Evolutionary conservation across 1,140 invertebrate genomes (phyloP).

Genomic region (Drosophila saltans): DNA sequence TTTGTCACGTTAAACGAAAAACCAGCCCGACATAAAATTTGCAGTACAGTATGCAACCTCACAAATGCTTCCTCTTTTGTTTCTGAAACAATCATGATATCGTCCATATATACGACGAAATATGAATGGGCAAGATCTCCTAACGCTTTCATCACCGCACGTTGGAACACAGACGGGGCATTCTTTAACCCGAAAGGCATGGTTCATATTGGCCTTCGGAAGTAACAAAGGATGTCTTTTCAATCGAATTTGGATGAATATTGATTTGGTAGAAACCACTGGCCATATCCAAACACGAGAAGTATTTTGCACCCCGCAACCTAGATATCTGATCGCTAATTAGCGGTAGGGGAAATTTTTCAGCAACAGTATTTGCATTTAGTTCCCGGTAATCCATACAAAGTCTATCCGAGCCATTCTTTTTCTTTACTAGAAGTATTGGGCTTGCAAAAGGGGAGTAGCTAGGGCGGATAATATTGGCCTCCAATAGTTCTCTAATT

Average conservation of each 20-base stretch:
- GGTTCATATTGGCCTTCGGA: neutral
- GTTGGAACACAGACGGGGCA: no score
- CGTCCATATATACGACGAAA: no score
- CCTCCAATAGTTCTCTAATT: no score
- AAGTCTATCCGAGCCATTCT: neutral
- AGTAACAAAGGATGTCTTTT: slow-evolving; percentile 1
- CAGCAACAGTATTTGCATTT: slow-evolving; percentile 6
- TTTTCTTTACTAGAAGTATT: slow-evolving; percentile 4
- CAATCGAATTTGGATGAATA: neutral
- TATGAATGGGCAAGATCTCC: no score
- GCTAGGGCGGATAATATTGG: neutral
- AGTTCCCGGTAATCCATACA: neutral
- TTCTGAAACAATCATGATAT: no score
- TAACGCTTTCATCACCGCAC: no score
- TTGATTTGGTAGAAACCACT: slow-evolving; percentile 3
- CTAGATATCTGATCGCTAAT: slow-evolving; percentile 1
- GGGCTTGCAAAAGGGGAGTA: neutral
- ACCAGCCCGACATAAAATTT: no score
- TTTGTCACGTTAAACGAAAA: no score
- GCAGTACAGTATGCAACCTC: no score
- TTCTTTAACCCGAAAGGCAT: no score
- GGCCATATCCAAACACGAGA: neutral
- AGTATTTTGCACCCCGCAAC: slow-evolving; percentile 1
- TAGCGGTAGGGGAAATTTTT: neutral
- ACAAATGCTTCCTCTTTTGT: no score